Conservation (phyloP, 2,113 vertebrate genomes). For the Mobula birostris region DNA sequence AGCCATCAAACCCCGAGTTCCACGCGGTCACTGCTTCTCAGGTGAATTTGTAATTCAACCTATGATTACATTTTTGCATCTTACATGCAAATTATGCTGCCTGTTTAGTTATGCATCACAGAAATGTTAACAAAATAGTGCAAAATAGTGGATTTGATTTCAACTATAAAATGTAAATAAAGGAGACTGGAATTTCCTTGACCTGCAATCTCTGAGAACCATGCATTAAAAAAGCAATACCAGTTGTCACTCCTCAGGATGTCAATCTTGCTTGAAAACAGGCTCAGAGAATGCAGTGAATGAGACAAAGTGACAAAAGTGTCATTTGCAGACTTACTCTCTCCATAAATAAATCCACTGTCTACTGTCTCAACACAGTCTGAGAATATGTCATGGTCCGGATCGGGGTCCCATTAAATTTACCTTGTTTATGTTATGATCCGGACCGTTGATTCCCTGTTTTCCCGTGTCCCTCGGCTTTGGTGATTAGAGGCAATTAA, state of each 20-base stretch:
- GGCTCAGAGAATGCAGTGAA: background rate
- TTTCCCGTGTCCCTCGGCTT: no score
- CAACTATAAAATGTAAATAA: background rate
- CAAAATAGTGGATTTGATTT: background rate
- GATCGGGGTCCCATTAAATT: no score
- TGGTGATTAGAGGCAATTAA: no score
- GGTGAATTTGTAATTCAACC: background rate
- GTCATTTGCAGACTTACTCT: background rate
- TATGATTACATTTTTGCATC: background rate
- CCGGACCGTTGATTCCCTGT: no score
- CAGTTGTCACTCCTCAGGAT: background rate
- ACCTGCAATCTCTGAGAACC: background rate
- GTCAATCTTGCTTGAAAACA: background rate
- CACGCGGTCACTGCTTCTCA: no score
- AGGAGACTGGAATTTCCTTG: background rate
- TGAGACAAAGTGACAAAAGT: slow-evolving; percentile 1
- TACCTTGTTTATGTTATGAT: no score
- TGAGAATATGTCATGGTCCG: no score
- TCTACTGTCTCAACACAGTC: background rate
- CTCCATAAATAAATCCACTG: background rate
- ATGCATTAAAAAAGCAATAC: background rate
- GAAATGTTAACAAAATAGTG: background rate
- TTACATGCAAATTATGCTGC: background rate
- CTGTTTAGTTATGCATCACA: background rate
- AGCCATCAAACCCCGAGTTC: background rate